Percentiles rank a stretch among this genome's conserved stretches.
These are phyloP conservation scores for Cataglyphis livida DNA, from an alignment of 2,888 invertebrate genomes.

Conservation along the genomic window DNA sequence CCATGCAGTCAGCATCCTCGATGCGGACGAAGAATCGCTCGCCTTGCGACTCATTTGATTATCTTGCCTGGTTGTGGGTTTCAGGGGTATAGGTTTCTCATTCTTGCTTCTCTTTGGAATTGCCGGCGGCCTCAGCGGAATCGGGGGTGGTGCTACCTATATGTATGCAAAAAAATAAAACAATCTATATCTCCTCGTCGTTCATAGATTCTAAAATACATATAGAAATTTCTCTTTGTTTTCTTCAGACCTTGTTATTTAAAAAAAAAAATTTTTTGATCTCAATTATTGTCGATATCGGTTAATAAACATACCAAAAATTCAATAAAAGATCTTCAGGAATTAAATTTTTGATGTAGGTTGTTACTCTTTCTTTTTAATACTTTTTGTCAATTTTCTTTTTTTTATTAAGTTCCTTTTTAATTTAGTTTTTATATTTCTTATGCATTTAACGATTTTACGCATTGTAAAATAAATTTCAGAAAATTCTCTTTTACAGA, in stretches of 20 bases:
- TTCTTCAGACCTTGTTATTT: not conserved
- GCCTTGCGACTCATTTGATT: conserved; percentile 58
- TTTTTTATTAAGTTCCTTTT: not conserved
- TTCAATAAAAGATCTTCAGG: not conserved
- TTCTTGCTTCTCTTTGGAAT: conserved; percentile 86
- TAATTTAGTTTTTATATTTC: conserved; percentile 38
- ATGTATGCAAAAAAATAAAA: not conserved
- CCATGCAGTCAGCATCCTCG: conserved; percentile 52
- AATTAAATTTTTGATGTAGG: not conserved
- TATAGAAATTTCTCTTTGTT: not conserved
- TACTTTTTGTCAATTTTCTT: not conserved
- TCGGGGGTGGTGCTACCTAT: conserved; percentile 85
- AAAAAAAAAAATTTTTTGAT: not conserved
- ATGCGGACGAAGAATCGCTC: conserved; percentile 84
- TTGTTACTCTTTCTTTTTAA: not conserved
- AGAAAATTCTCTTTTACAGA: not conserved
- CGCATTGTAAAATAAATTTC: not conserved
- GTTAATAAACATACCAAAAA: not conserved
- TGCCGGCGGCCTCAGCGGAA: conserved; percentile 86
- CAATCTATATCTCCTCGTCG: not conserved
- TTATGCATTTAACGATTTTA: not conserved
- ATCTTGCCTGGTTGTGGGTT: conserved; percentile 35
- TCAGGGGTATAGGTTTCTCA: conserved; percentile 80
- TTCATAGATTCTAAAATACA: not conserved
- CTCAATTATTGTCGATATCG: not conserved